phyloP scores from a whole-genome alignment of 2,888 invertebrate species.

The Drosophila heteroneura region DNA sequence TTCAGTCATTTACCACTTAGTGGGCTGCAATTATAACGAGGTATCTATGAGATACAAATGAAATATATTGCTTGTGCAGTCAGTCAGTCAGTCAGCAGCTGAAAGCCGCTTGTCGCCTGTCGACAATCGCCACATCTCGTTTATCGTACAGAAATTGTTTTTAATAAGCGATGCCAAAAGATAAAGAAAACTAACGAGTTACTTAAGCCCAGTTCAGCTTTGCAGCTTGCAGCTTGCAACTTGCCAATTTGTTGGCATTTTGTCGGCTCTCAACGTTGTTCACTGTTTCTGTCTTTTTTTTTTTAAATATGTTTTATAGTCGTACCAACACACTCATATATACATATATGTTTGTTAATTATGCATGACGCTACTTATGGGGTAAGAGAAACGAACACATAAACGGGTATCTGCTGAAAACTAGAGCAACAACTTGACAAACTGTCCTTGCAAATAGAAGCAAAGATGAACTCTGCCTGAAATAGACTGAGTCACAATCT shows the following conservation, averaged over 20 bases:
- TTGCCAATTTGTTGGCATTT: slow-evolving; percentile 75
- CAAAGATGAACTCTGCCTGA: slow-evolving; percentile 4
- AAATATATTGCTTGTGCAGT: slow-evolving; percentile 43
- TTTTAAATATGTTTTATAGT: background rate
- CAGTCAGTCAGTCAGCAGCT: slow-evolving; percentile 34
- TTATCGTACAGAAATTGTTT: slow-evolving; percentile 72
- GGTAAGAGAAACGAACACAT: slow-evolving; percentile 12
- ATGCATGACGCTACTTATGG: slow-evolving; percentile 55
- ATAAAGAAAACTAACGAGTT: slow-evolving; percentile 78
- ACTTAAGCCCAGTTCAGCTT: slow-evolving; percentile 55
- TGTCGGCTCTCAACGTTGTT: slow-evolving; percentile 55
- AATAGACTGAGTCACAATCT: background rate
- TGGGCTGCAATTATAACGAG: slow-evolving; percentile 61
- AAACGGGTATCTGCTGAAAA: slow-evolving; percentile 37
- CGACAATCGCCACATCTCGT: slow-evolving; percentile 72
- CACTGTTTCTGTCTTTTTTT: slow-evolving; percentile 13
- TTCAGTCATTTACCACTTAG: slow-evolving; percentile 31
- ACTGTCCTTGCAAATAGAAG: slow-evolving; percentile 46
- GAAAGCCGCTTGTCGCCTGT: slow-evolving; percentile 53
- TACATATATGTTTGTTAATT: slow-evolving; percentile 61
- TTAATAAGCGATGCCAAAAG: slow-evolving; percentile 78
- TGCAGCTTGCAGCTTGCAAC: slow-evolving; percentile 12
- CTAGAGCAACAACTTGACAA: slow-evolving; percentile 58
- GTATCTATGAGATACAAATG: slow-evolving; percentile 54
- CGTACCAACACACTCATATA: background rate